Base-by-base conservation (phyloP, 2,113 vertebrate genomes). In the Sclerurus mexicanus region DNA sequence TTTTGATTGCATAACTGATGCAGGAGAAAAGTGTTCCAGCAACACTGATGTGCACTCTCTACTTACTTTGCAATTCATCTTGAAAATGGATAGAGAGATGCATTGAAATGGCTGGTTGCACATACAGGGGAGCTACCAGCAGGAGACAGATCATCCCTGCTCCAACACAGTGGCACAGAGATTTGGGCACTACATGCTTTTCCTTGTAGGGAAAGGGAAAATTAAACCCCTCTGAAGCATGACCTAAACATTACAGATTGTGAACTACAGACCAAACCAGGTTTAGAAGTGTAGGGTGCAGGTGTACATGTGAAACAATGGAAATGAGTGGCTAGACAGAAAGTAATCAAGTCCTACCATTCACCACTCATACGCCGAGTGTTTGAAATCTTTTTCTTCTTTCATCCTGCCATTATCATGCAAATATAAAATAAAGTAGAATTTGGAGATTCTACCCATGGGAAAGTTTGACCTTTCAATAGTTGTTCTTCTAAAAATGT, bases 1-100 rank as follows among this genome's bases (percentile, higher is more conserved):
- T 95, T 95, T 85, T 91, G 83, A 95, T 89, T 94, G 68, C 77
- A 87, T 78, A 91, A 94, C 75, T 87, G 77, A 92, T 55, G 50
- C 31, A 69, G 50, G 42, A 93, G 66, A 79, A 89, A 89, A 96
- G 63, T 72, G 46, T 55, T 71, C 46, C n/a, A 83, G 42, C 62
- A 72, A 79, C 73, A 93, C 47, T 75, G 66, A 87, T 58, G 76
- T 40, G 28, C 77, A 58, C 66, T 95, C 37, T 79, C 44, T 40
- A 20, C 19, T 93, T 85, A 91, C 75, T 95, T 96, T 89, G 62
- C 85, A 85, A 53, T 72, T 62, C 2, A 3, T 85, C 80, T 82
- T 77, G 69, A 53, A 94, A 90, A 85, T 59, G 40, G 49, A 90
- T 68, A 87, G 60, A 40, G 52, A 84, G 68, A 74, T 44, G 31